These are phyloP conservation scores for Agriopis marginaria DNA, from an alignment of 2,888 invertebrate species.

Conservation along the genomic window DNA sequence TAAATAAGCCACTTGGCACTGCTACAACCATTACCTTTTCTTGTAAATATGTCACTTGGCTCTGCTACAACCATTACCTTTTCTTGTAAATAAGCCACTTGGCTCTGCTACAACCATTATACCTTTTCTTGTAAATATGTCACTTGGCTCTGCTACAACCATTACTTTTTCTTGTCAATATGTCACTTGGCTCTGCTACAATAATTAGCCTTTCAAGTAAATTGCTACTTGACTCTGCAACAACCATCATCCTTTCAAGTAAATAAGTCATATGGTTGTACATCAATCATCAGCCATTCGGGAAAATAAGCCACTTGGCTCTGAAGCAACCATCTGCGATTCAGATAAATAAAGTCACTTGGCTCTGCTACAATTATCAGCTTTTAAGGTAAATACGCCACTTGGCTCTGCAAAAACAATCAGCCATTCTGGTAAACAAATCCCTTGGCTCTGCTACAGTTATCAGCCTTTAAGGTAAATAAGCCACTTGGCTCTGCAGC, in stretches of 20 bases:
- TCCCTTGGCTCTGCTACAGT: too few relatives aligned
- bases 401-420: not conserved
- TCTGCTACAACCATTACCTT: not conserved
- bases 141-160: not conserved
- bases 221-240: not conserved
- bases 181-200: too few relatives aligned
- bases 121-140: too few relatives aligned
- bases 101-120: too few relatives aligned
- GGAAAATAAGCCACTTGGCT: too few relatives aligned
- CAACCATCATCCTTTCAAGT: not conserved
- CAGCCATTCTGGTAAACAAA: slow-evolving; percentile 22
- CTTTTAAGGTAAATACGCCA: slow-evolving; percentile 87
- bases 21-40: not conserved
- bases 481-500: not conserved
- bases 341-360: too few relatives aligned
- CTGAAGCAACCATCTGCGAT: slow-evolving; percentile 86
- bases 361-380: too few relatives aligned
- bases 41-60: not conserved
- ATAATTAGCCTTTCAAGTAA: not conserved
- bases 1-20: not conserved
- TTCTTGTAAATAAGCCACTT: too few relatives aligned
- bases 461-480: not conserved
- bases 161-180: slow-evolving; percentile 21
- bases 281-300: slow-evolving; percentile 84
- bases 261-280: too few relatives aligned